phyloP scores from a whole-genome alignment of 2,888 invertebrate species.

The Caenorhabditis becei region DNA sequence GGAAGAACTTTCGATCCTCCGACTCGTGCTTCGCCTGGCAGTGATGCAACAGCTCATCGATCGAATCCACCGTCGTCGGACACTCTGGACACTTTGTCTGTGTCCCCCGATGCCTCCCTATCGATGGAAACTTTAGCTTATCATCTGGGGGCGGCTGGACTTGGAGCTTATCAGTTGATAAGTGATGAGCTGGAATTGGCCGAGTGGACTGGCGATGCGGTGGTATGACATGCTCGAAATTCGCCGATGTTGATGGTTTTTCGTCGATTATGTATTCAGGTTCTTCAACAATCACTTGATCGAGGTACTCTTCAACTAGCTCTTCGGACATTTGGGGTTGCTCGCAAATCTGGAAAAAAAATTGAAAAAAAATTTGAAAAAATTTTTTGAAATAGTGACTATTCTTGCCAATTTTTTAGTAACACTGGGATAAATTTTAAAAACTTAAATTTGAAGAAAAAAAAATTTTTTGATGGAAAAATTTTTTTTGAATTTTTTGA shows the following conservation, averaged over 20 bases:
- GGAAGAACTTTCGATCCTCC: conserved; percentile 7
- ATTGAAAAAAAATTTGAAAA: no score
- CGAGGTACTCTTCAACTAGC: conserved; percentile 9
- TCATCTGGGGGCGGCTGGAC: background rate
- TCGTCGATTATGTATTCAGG: background rate
- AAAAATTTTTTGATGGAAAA: no score
- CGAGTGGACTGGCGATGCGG: conserved; percentile 26
- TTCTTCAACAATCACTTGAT: conserved; percentile 33
- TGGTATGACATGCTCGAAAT: background rate
- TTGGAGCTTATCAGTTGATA: background rate
- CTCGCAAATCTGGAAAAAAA: conserved; percentile 34
- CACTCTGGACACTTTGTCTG: conserved; percentile 47
- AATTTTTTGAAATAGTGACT: no score
- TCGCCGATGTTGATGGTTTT: conserved; percentile 26
- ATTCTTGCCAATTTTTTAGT: no score
- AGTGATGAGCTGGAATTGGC: conserved; percentile 16
- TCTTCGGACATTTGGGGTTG: background rate
- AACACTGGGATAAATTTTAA: no score
- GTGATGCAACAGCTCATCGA: conserved; percentile 37
- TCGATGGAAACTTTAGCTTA: background rate
- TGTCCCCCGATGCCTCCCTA: conserved; percentile 25
- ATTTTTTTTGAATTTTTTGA: no score
- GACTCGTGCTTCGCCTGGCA: conserved; percentile 34
- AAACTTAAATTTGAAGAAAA: no score
- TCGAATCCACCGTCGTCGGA: conserved; percentile 7